A percentile compares a stretch with the other conserved stretches of the same genome.
Evolutionary conservation across 2,888 invertebrate species (phyloP).

Genomic region (Drosophila multiciliata): DNA sequence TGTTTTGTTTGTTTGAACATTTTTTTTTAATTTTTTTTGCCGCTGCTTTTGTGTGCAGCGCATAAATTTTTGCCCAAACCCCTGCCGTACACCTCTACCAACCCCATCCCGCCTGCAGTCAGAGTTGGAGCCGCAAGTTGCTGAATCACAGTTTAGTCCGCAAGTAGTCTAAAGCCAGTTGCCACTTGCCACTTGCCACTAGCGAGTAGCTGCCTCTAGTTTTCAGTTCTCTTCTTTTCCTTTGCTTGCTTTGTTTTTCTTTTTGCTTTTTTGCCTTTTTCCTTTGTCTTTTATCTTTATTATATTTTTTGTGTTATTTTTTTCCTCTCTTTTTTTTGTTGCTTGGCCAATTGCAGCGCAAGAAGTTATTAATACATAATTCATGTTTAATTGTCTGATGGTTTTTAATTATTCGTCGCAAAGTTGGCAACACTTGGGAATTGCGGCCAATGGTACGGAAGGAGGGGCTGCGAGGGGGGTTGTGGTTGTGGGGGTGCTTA

Average conservation of each 20-base stretch:
- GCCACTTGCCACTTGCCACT: neutral
- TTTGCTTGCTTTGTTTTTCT: neutral
- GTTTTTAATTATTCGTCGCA: conserved; percentile 49
- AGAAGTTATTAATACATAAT: conserved; percentile 78
- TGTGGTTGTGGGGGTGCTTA: neutral
- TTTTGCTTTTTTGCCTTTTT: neutral
- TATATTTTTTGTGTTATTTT: neutral
- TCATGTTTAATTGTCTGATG: conserved; percentile 75
- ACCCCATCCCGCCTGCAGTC: neutral
- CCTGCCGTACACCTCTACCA: neutral
- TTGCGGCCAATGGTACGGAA: neutral
- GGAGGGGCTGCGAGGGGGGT: too few relatives aligned
- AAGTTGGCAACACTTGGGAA: conserved; percentile 38
- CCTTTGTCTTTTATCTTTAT: neutral
- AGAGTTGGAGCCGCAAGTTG: conserved; percentile 1
- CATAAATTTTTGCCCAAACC: conserved; percentile 51
- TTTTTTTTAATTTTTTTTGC: conserved; percentile 40
- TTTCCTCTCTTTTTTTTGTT: neutral
- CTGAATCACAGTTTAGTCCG: conserved; percentile 43
- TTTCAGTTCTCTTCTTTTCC: conserved; percentile 7
- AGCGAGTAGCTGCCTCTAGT: conserved; percentile 15
- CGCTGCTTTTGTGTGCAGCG: conserved; percentile 41
- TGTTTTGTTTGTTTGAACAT: conserved; percentile 63
- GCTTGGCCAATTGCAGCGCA: conserved; percentile 50
- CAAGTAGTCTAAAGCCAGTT: conserved; percentile 26